These are phyloP conservation scores for Cheirogaleus medius DNA, from an alignment of 2,113 vertebrate species.

Conservation along the genomic window DNA sequence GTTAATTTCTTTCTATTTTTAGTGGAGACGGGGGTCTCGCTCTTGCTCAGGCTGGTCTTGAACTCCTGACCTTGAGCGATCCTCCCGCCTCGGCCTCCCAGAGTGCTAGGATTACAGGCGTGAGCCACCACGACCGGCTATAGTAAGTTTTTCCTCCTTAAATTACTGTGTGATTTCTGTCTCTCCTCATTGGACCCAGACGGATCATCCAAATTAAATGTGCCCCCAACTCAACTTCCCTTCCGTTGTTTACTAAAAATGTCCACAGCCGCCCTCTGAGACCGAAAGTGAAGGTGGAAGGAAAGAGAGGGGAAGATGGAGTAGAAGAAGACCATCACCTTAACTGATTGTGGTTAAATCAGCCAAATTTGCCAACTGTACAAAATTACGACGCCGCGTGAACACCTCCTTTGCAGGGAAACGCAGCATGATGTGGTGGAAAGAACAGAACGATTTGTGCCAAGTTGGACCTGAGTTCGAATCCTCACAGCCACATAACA, in stretches of 20 bases:
- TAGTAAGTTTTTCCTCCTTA: neutral
- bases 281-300: neutral
- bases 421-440: neutral
- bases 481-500: neutral
- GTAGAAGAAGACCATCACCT: neutral
- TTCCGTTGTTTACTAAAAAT: neutral
- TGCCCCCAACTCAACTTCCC: neutral
- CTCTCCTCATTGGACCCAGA: neutral
- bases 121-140: too few relatives aligned
- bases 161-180: neutral
- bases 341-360: neutral
- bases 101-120: too few relatives aligned
- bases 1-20: too few relatives aligned
- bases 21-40: too few relatives aligned
- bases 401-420: neutral
- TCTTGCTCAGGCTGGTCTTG: too few relatives aligned
- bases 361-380: neutral
- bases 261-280: too few relatives aligned
- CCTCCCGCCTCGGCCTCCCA: too few relatives aligned
- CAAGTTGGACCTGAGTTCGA: neutral
- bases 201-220: neutral
- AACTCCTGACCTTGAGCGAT: too few relatives aligned
- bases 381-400: rapidly evolving
- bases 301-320: neutral
- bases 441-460: neutral